These are phyloP conservation scores for Anolis sagrei DNA, from an alignment of 2,113 vertebrate genomes.

Conservation along the genomic window DNA sequence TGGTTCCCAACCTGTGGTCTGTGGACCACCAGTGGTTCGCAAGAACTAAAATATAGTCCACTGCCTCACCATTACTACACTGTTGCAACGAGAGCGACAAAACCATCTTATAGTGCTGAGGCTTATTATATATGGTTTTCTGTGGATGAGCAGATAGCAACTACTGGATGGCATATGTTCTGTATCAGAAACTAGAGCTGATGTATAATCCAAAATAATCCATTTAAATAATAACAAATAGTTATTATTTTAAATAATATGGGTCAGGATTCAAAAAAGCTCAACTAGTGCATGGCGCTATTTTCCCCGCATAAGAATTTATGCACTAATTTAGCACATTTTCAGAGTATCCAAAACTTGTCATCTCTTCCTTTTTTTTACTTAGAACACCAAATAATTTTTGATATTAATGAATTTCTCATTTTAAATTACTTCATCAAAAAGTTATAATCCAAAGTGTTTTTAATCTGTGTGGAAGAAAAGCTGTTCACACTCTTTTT, in stretches of 20 bases:
- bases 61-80: too few relatives aligned
- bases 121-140: too few relatives aligned
- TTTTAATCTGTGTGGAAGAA: neutral
- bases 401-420: slow-evolving; percentile 41
- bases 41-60: too few relatives aligned
- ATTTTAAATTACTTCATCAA: neutral
- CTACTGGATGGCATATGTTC: too few relatives aligned
- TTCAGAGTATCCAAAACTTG: neutral
- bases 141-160: too few relatives aligned
- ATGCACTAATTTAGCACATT: neutral
- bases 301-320: neutral
- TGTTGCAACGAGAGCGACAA: too few relatives aligned
- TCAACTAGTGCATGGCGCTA: neutral
- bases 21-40: too few relatives aligned
- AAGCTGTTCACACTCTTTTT: neutral
- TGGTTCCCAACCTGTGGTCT: too few relatives aligned
- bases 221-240: too few relatives aligned
- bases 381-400: neutral
- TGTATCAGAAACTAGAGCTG: too few relatives aligned
- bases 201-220: too few relatives aligned
- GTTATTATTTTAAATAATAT: neutral
- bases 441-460: neutral
- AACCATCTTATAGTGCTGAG: too few relatives aligned
- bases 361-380: neutral
- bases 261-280: neutral